phyloP scores from a whole-genome alignment of 2,797 vertebrate species.

The Lerista edwardsae region DNA sequence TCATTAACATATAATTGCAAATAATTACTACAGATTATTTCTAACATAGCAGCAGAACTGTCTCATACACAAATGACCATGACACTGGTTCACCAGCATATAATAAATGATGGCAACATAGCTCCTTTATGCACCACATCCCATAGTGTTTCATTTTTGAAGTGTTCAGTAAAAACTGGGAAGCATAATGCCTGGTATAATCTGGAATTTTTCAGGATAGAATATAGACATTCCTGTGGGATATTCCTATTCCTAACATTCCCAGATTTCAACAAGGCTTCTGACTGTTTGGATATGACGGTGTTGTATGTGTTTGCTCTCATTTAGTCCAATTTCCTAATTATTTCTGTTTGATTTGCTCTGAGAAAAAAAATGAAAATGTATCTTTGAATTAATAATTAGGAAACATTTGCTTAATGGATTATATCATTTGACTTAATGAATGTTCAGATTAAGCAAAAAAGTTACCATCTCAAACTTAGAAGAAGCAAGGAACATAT shows the following conservation, averaged over 20 bases:
- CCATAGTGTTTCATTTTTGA: not conserved
- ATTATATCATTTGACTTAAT: not conserved
- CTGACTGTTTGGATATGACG: not conserved
- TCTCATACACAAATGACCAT: not conserved
- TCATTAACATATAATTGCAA: conserved; percentile 7
- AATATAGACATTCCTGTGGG: not conserved
- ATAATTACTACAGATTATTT: conserved; percentile 9
- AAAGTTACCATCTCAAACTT: not conserved
- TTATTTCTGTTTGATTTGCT: not conserved
- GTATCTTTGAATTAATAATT: not conserved
- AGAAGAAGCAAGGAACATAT: not conserved
- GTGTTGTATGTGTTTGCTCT: not conserved
- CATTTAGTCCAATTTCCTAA: not conserved
- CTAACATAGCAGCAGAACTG: not conserved
- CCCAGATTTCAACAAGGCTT: not conserved
- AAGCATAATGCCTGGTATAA: not conserved
- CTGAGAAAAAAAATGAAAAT: not conserved
- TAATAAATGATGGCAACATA: not conserved
- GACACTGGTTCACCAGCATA: accelerated
- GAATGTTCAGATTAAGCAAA: not conserved
- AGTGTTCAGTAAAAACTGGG: not conserved
- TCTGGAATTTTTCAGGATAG: not conserved
- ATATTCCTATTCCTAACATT: not conserved
- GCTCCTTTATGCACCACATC: not conserved
- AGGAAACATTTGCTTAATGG: not conserved